Base-by-base conservation (phyloP, 2,888 invertebrate species). In the Sinopyrophorus schimmeli region DNA sequence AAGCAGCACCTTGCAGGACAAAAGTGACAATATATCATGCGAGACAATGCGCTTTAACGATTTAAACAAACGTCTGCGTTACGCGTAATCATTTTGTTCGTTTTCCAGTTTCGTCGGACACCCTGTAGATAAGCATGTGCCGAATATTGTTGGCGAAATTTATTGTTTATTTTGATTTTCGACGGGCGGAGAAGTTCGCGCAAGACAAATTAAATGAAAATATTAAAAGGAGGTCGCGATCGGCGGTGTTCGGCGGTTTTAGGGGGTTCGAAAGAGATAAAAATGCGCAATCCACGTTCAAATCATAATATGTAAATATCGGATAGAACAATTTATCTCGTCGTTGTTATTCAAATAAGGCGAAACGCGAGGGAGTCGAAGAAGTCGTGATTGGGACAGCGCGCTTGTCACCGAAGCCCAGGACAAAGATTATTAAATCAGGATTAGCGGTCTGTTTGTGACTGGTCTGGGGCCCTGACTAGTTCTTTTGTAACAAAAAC, bases 371-470 rank as follows among this genome's bases (percentile, higher is more conserved):
- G 62, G 58, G 55, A 47, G 57, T 55, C 50, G 42, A 48, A 52
- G 24, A 76, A 77, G 77, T 76, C 77, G 79, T 79, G 77, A 78
- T 78, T 77, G 76, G 75, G 68, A 73, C 71, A 69, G 71, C 72
- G 76, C 70, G 67, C 52, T 69, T 64, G 66, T 66, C 66, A 65
- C 65, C 62, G 65, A 56, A 59, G 63, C 57, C 56, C 60, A 60
- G 63, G 63, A 67, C 66, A 65, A 67, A 69, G 70, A 71, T 72
- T 72, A 72, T 72, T 73, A 73, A 73, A 73, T 72, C 73, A 72
- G 72, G 73, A 73, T 73, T 73, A 73, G 73, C 71, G 71, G 68
- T 64, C 57, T 68, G 67, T 68, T 66, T 69, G 65, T 68, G 70
- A 68, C 68, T 64, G 64, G 64, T 61, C 58, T 60, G 56, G 59